phyloP scores from a whole-genome alignment of 53 echinoderm and acorn worm genomes.

The Stichopus horrens region DNA sequence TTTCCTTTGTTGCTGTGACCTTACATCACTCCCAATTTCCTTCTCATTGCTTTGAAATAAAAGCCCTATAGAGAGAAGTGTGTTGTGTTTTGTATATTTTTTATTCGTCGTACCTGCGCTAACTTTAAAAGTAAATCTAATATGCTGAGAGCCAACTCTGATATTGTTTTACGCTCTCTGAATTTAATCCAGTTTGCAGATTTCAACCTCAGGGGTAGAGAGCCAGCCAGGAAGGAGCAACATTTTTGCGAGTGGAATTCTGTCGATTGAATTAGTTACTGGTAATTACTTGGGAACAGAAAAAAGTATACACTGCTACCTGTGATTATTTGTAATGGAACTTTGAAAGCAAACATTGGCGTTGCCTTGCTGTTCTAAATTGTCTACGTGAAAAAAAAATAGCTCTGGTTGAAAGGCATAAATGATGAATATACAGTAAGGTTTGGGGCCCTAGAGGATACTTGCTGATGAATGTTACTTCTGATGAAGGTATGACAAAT shows the following conservation, averaged over 20 bases:
- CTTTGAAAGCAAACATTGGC: conserved; percentile 4
- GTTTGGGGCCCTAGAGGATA: neutral
- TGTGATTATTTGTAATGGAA: neutral
- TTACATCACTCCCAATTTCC: no score
- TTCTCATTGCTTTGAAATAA: no score
- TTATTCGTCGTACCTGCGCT: neutral
- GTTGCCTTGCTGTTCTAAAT: neutral
- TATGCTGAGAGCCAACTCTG: neutral
- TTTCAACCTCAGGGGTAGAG: neutral
- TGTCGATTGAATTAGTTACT: conserved; percentile 15
- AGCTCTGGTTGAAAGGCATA: neutral
- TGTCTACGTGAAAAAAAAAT: neutral
- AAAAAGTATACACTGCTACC: neutral
- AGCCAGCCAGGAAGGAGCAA: neutral
- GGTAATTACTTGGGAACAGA: neutral
- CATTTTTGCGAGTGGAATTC: neutral
- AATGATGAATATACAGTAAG: neutral
- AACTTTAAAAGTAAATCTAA: conserved; percentile 7
- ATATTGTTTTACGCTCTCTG: conserved; percentile 16
- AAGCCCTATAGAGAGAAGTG: no score
- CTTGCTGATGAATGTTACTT: neutral
- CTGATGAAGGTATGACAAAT: no score
- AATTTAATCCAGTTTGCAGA: conserved; percentile 38
- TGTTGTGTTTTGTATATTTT: no score
- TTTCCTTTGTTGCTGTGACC: no score